Evolutionary conservation across 37 sponge, comb jelly and placozoan genomes (phyloP).

Genomic region (Corticium candelabrum): DNA sequence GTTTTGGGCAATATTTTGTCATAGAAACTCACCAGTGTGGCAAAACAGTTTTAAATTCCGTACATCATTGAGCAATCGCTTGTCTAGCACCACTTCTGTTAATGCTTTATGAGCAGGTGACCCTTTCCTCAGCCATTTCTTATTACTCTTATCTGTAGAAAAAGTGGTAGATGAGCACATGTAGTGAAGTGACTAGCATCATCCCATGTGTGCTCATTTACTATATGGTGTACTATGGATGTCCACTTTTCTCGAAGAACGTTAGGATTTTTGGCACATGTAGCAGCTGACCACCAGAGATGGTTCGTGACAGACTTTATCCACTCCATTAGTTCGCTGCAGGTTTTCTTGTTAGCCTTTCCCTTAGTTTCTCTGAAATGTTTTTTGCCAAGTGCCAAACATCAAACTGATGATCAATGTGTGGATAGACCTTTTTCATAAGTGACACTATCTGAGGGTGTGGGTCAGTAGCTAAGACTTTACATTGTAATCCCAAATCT

Average conservation of each 20-base stretch:
- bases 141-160: not conserved
- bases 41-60: not conserved
- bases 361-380: conserved; percentile 3
- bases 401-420: conserved; percentile 33
- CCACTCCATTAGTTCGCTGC: no score
- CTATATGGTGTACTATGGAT: conserved; percentile 25
- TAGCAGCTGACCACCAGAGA: conserved; percentile 10
- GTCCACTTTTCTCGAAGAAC: conserved; percentile 19
- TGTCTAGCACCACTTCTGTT: not conserved
- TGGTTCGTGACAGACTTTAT: conserved; percentile 16
- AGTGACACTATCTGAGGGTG: not conserved
- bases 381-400: conserved; percentile 32
- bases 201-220: conserved; percentile 21
- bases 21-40: not conserved
- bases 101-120: conserved; percentile 10
- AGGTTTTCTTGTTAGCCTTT: conserved; percentile 3
- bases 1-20: not conserved
- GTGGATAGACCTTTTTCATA: conserved; percentile 13
- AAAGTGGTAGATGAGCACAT: conserved; percentile 3
- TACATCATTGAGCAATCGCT: not conserved
- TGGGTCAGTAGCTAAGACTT: not conserved
- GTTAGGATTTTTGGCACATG: not conserved
- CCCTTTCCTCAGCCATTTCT: not conserved
- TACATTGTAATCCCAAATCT: no score
- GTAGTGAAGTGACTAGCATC: not conserved